Conservation (phyloP, 1,140 invertebrate genomes). For the Caerostris darwini region DNA sequence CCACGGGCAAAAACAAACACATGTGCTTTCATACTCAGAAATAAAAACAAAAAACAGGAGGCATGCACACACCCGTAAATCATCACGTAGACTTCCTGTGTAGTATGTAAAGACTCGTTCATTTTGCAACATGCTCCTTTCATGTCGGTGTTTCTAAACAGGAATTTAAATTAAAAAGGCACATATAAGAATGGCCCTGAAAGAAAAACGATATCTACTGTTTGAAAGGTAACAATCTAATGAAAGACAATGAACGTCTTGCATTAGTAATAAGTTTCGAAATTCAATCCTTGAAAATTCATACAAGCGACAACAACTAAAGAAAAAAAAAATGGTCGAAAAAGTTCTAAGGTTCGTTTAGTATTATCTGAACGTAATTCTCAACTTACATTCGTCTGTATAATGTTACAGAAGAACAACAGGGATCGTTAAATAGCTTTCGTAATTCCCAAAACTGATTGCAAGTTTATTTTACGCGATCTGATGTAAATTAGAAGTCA, state of each 20-base stretch:
- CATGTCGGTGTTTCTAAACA: not conserved
- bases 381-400: no score
- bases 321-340: not conserved
- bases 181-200: not conserved
- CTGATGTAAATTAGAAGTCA: no score
- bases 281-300: conserved; percentile 7
- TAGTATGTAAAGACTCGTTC: not conserved
- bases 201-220: conserved; percentile 3
- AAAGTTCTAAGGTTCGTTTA: not conserved
- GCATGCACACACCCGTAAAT: not conserved
- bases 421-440: no score
- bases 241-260: not conserved
- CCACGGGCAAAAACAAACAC: not conserved
- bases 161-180: not conserved
- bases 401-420: no score
- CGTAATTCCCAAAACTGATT: no score
- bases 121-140: not conserved
- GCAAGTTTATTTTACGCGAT: no score
- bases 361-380: not conserved
- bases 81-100: conserved; percentile 10
- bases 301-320: not conserved
- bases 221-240: not conserved
- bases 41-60: not conserved
- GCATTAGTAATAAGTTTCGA: conserved; percentile 10
- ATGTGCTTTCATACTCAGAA: not conserved